Evolutionary conservation across 2,797 vertebrate species (phyloP).

Genomic region (Mycteria americana): DNA sequence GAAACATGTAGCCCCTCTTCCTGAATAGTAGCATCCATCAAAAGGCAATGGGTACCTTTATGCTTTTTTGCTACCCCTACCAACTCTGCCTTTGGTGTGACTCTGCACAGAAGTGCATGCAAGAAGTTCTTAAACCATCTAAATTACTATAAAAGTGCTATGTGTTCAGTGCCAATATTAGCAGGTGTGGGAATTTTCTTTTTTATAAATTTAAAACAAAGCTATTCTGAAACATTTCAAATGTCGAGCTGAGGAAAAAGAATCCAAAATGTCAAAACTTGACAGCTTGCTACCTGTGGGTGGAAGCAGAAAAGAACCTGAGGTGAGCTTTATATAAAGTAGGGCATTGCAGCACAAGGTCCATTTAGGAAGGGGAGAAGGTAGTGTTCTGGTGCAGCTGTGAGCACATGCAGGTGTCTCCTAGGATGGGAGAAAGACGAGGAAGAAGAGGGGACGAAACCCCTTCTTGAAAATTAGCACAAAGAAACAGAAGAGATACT

Average conservation of each 20-base stretch:
- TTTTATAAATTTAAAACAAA: not conserved
- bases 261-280: not conserved
- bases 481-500: not conserved
- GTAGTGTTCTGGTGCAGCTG: not conserved
- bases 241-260: not conserved
- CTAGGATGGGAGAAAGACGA: not conserved
- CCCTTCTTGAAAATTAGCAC: not conserved
- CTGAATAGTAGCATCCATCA: not conserved
- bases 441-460: not conserved
- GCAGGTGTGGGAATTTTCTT: not conserved
- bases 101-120: not conserved
- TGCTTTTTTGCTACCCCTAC: not conserved
- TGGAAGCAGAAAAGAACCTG: not conserved
- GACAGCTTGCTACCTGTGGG: not conserved
- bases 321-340: constrained; percentile 9
- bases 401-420: not conserved
- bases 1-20: not conserved
- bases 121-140: not conserved
- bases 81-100: not conserved
- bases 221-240: not conserved
- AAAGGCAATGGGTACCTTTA: not conserved
- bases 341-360: not conserved
- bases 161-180: not conserved
- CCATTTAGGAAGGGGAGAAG: not conserved
- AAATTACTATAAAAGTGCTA: not conserved